Percentiles rank a stretch among this genome's conserved stretches.
phyloP scores from a whole-genome alignment of 2,888 invertebrate genomes.

The Dynastes hyllus region DNA sequence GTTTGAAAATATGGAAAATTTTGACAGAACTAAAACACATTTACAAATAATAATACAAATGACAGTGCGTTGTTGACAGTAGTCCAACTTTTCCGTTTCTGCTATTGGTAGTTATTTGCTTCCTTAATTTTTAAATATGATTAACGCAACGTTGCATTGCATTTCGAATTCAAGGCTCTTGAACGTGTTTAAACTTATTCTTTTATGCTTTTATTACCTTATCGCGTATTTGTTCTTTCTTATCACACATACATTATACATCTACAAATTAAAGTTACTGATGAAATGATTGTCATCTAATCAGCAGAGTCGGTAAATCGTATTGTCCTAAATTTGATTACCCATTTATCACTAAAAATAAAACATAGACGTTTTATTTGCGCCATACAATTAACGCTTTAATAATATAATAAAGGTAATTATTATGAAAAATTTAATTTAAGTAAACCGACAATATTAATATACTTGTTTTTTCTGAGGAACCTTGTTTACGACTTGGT shows the following conservation, averaged over 20 bases:
- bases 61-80: constrained; percentile 44
- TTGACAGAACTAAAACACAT: constrained; percentile 52
- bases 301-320: not conserved
- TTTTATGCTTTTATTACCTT: not conserved
- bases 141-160: not conserved
- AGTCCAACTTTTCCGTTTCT: constrained; percentile 2
- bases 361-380: no score
- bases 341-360: no score
- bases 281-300: not conserved
- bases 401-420: no score
- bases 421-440: no score
- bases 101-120: not conserved
- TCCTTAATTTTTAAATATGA: not conserved
- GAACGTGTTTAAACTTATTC: no score
- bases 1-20: constrained; percentile 54
- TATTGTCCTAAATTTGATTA: no score
- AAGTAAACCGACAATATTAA: no score
- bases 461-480: no score
- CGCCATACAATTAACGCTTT: no score
- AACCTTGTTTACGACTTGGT: no score
- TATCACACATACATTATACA: not conserved
- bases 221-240: not conserved
- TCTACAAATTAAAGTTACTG: not conserved
- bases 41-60: constrained; percentile 43
- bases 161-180: not conserved